Base-by-base conservation (phyloP, 2,797 vertebrate genomes). In the Kryptolebias ocellatus region DNA sequence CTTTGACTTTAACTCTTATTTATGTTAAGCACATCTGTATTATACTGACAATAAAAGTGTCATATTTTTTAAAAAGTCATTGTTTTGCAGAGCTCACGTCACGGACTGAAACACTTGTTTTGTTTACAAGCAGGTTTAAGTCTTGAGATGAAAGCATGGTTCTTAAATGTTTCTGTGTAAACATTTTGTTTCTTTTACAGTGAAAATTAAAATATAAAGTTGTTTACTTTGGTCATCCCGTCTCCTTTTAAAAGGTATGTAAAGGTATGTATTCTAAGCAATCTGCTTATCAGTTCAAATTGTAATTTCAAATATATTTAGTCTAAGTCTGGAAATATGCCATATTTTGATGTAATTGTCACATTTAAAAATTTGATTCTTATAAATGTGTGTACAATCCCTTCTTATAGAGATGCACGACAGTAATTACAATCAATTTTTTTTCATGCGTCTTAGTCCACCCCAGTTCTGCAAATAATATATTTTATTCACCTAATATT, bases 1-100 rank as follows among this genome's bases (percentile, higher is more conserved):
- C 84, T 90, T 91, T 90, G 90, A 92, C 89, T 93, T 90, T 86
- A 87, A 89, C 82, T 90, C 89, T 89, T 92, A 89, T 89, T 92
- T 92, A 92, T 90, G 90, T 93, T 91, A 91, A 90, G 93, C 89
- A 91, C 83, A 84, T 88, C 82, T 85, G 87, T 87, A 82, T 85
- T 85, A 85, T 87, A 87, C 80, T 27, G 88, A 85, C 81, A 84
- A 80, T 85, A 83, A 89, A 88, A 81, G 55, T 83, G 83, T 77
- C 85, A 78, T 83, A 83, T 84, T 73, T 55, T 44, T 17, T 45
- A n/a, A 86, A 88, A 93, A 89, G 89, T 88, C 86, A 87, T 85
- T 88, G 83, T 87, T 83, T 84, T 71, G 77, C 67, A 20, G 73
- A 53, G 53, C 39, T 9, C 59, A 15, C 47, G 63, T 46, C 24